These are phyloP conservation scores for Druon quercuslanigerum DNA, from an alignment of 1,140 invertebrate species.

Conservation along the genomic window DNA sequence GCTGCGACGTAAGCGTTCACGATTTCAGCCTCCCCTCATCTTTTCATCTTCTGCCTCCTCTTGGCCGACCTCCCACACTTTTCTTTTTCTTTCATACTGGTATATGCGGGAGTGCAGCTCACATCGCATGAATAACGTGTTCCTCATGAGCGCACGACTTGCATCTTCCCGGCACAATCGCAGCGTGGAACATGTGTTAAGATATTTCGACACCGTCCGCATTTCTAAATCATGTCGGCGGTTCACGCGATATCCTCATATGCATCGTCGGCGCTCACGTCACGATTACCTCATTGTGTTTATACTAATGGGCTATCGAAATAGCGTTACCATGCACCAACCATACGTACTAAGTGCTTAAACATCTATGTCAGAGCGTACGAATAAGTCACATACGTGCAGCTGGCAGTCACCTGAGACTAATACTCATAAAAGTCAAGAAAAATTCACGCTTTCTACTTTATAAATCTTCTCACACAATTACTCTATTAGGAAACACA, in stretches of 20 bases:
- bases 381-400: too few species aligned
- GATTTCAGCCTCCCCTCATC: neutral
- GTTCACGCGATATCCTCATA: slow-evolving; percentile 23
- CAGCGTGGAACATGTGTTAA: slow-evolving; percentile 26
- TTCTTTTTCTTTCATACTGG: neutral
- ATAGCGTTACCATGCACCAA: too few species aligned
- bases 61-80: neutral
- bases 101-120: slow-evolving; percentile 4
- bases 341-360: too few species aligned
- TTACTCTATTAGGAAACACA: too few species aligned
- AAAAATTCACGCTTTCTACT: too few species aligned
- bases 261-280: neutral
- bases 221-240: slow-evolving; percentile 24
- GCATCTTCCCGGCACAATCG: slow-evolving; percentile 20
- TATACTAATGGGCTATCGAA: neutral
- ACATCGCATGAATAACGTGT: slow-evolving; percentile 25
- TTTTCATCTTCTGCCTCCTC: neutral
- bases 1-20: neutral
- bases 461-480: too few species aligned
- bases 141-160: slow-evolving; percentile 28
- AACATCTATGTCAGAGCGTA: too few species aligned
- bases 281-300: slow-evolving; percentile 6
- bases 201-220: slow-evolving; percentile 13
- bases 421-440: too few species aligned
- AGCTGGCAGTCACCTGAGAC: too few species aligned